Percentiles rank a stretch among this genome's conserved stretches.
These are phyloP conservation scores for Hozukius guyotensis DNA, from an alignment of 2,797 vertebrate genomes.

Conservation along the genomic window DNA sequence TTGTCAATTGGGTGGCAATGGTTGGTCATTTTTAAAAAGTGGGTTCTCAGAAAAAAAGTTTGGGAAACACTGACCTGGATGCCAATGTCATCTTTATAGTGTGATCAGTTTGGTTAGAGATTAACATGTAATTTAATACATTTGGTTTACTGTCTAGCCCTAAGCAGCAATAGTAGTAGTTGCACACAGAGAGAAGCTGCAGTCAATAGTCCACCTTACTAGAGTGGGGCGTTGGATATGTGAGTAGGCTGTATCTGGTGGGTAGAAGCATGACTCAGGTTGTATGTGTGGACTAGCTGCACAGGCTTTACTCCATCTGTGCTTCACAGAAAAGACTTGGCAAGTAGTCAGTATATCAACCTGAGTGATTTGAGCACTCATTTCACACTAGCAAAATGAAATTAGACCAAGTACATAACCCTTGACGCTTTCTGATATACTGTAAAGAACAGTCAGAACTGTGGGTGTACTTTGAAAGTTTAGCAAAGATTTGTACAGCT, in stretches of 20 bases:
- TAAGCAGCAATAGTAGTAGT: neutral
- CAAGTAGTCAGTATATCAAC: neutral
- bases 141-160: neutral
- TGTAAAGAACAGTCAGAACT: neutral
- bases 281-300: neutral
- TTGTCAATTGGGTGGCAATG: neutral
- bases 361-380: neutral
- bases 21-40: no score
- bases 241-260: slow-evolving; percentile 45
- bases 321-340: neutral
- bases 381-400: neutral
- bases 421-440: neutral
- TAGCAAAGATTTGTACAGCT: neutral
- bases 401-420: neutral
- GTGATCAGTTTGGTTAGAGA: neutral
- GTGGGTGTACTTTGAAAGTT: neutral
- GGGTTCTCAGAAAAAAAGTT: no score
- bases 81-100: neutral
- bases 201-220: neutral
- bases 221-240: neutral
- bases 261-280: slow-evolving; percentile 49
- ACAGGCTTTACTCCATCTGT: slow-evolving; percentile 37
- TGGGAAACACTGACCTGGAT: neutral
- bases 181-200: neutral
- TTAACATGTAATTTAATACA: neutral